phyloP scores from a whole-genome alignment of 2,113 vertebrate genomes.

The Charina bottae region DNA sequence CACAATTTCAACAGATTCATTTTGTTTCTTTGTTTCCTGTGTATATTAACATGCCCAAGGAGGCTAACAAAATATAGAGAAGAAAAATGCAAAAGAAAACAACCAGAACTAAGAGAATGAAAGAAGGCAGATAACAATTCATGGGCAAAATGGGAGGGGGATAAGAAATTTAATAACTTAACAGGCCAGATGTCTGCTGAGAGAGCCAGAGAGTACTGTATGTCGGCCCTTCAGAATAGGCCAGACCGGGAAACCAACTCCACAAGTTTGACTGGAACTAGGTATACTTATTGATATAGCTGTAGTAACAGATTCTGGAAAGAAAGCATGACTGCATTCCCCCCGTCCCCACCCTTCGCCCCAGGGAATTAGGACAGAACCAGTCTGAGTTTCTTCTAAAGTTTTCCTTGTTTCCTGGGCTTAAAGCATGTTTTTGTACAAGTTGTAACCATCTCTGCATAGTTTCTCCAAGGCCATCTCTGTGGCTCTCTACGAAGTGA shows the following conservation, averaged over 20 bases:
- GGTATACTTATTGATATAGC: neutral
- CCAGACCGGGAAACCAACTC: neutral
- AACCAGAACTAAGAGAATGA: neutral
- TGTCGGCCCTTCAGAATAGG: neutral
- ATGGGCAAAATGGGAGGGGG: neutral
- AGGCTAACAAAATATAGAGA: neutral
- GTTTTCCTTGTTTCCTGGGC: neutral
- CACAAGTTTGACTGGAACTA: neutral
- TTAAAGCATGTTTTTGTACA: neutral
- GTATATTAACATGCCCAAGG: conserved; percentile 9
- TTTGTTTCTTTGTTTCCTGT: neutral
- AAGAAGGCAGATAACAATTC: conserved; percentile 4
- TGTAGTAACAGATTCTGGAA: neutral
- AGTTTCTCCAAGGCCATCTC: neutral
- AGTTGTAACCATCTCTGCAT: neutral
- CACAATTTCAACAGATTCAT: conserved; percentile 10
- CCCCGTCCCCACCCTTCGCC: neutral
- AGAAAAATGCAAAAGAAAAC: neutral
- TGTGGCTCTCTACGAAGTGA: neutral
- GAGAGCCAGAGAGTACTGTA: neutral
- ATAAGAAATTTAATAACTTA: neutral
- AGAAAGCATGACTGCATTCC: neutral
- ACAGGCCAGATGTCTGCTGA: neutral
- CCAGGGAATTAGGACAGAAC: neutral
- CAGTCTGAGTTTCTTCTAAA: neutral